Base-by-base conservation (phyloP, 23 tunicate species). In the Corella eumyota region DNA sequence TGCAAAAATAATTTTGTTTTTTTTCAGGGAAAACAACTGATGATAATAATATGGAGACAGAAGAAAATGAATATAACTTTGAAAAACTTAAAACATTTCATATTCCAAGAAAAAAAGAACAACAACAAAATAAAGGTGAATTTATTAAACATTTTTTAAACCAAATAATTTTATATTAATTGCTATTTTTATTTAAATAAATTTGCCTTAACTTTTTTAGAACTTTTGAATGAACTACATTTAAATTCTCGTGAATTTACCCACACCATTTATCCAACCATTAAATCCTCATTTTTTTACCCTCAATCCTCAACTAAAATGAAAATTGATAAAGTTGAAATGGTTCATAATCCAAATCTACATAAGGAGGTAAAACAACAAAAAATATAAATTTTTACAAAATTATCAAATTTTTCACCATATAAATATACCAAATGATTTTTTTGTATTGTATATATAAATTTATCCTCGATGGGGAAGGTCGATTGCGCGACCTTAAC, bases 61-160 rank as follows among this genome's bases (percentile, higher is more conserved):
- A 66, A 17, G 82, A 75, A 5, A 58, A 32, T 19, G 71, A 65
- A 17, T 84, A 74, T 50, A 76, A 84, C 49, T 84, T 63, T 64
- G 77, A 75, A 36, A 84, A 75, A 32, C 66, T 84, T 28, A 84
- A 84, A 69, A 75, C 75, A 26, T 84, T 84, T 64, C 94, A 84
- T 30, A 84, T 84, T 50, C 94, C 94, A 19, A 68, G 94, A 23
- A 84, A 84, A 70, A 73, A 67, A 44, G 81, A 79, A 28, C 83
- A 69, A 26, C 72, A 62, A 53, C 76, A 68, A 32, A 55, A 70
- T n/a, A 79, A 79, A 77, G 77, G 80, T 60, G 29, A 20, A 13
- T 64, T 40, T 11, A 25, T 63, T 40, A n/a, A 45, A 24, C 61
- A 62, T 9, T 33, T 47, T 50, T 40, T 40, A 9, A 15, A 40